Base-by-base conservation (phyloP, 2,113 vertebrate species). In the Benitochromis conjunctus region DNA sequence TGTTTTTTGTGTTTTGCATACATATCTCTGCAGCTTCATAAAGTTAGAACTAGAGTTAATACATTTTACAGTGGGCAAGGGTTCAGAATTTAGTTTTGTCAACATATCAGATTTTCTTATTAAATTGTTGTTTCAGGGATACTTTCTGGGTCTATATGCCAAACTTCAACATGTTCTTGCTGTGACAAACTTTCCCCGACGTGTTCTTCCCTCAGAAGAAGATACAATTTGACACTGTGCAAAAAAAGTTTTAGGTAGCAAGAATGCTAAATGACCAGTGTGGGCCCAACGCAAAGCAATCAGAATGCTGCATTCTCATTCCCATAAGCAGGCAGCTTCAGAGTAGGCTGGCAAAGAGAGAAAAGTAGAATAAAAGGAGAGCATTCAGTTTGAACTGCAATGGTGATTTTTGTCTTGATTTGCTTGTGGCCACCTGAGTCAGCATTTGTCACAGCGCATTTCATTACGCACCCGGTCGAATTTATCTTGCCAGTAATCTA, bases 381-480 rank as follows among this genome's bases (percentile, higher is more conserved):
- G 85, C 24, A 3, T 19, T 43, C 11, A 80, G 29, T 90, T 89
- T 89, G 85, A 86, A 81, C 57, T 77, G 83, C 85, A 76, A 56
- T 79, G 55, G 86, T 56, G 76, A 88, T 82, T 91, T 89, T 89
- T 69, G 36, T 86, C 92, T 84, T 81, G 84, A 90, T 94, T 92
- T 92, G 89, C 92, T 87, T 51, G 81, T 85, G 83, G 91, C 83
- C 89, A 87, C 89, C 92, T 93, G 89, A 94, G 89, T 95, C 91
- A 94, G 91, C 89, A 46, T 87, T 92, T 86, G 85, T 92, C 88
- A 86, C 80, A 71, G 57, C 19, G n/a, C 90, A 86, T 91, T 93
- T 89, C 24, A 82, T 86, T 86, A 86, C 36, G 36, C 82, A 78
- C 80, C 58, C 36, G 16, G 79, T 56, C 16, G 19, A 87, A 93